Evolutionary conservation across 2,888 invertebrate species (phyloP).

Genomic region (Autographa gamma): DNA sequence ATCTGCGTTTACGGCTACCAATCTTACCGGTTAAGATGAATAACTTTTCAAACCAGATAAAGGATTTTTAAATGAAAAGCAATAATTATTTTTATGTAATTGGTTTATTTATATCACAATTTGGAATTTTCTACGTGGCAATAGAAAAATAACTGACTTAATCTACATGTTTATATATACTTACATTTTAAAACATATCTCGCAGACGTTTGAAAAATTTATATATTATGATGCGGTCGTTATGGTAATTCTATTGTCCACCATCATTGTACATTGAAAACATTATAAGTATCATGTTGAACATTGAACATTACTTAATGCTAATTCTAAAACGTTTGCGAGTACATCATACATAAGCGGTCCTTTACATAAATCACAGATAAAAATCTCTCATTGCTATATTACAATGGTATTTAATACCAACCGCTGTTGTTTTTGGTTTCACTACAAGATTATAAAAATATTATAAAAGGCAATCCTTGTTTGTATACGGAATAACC

Average conservation of each 20-base stretch:
- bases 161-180: constrained; percentile 17
- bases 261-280: constrained; percentile 15
- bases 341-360: constrained; percentile 58
- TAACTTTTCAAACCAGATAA: too few relatives aligned
- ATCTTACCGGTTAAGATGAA: too few relatives aligned
- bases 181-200: constrained; percentile 17
- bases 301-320: constrained; percentile 42
- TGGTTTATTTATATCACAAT: constrained; percentile 76
- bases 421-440: constrained; percentile 37
- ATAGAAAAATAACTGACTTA: constrained; percentile 67
- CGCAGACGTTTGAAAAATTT: not conserved
- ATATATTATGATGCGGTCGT: not conserved
- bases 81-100: constrained; percentile 17
- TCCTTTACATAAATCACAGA: constrained; percentile 72
- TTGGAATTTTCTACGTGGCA: constrained; percentile 60
- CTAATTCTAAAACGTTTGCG: constrained; percentile 53
- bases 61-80: constrained; percentile 9
- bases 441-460: constrained; percentile 36
- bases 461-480: constrained; percentile 39
- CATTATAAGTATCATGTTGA: constrained; percentile 33
- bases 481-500: constrained; percentile 36
- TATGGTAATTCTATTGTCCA: constrained; percentile 1
- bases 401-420: constrained; percentile 56
- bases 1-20: too few relatives aligned
- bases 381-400: constrained; percentile 66